phyloP scores from a whole-genome alignment of 2,888 invertebrate species.

The Drosophila imparisetae region DNA sequence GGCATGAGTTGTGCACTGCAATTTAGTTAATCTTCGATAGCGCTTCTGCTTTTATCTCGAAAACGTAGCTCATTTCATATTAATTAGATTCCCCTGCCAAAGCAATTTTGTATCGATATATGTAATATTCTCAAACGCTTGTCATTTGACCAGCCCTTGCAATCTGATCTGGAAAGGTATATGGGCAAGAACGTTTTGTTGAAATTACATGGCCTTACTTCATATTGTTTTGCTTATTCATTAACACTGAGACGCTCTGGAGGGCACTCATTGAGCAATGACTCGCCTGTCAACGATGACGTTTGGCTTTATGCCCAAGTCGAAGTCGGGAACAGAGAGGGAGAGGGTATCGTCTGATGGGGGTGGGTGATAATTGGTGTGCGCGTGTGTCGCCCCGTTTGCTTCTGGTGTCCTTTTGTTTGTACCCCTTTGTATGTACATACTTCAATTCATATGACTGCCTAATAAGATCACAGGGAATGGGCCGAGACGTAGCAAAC shows the following conservation, averaged over 20 bases:
- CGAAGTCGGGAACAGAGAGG: background rate
- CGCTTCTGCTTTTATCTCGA: background rate
- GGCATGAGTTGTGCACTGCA: slow-evolving; percentile 1
- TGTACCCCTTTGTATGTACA: slow-evolving; percentile 51
- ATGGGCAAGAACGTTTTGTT: slow-evolving; percentile 50
- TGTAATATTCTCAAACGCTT: slow-evolving; percentile 21
- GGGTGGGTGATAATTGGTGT: slow-evolving; percentile 73
- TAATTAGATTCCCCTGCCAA: slow-evolving; percentile 43
- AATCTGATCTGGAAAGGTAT: slow-evolving; percentile 48
- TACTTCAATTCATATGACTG: slow-evolving; percentile 29
- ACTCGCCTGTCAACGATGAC: slow-evolving; percentile 70
- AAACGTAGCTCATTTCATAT: slow-evolving; percentile 19
- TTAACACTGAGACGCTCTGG: slow-evolving; percentile 46
- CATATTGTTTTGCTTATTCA: slow-evolving; percentile 68
- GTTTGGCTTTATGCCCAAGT: slow-evolving; percentile 59
- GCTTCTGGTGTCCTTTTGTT: slow-evolving; percentile 51
- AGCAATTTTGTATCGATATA: slow-evolving; percentile 17
- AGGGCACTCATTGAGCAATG: slow-evolving; percentile 63
- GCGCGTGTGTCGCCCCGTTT: slow-evolving; percentile 55
- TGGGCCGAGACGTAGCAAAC: slow-evolving; percentile 51
- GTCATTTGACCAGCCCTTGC: slow-evolving; percentile 40
- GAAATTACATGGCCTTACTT: slow-evolving; percentile 50
- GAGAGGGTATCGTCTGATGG: slow-evolving; percentile 23
- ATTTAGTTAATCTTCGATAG: slow-evolving; percentile 8
- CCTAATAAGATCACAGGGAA: slow-evolving; percentile 70